Evolutionary conservation across 2,113 vertebrate genomes (phyloP).

Genomic region (Petrocephalus microphthalmus): DNA sequence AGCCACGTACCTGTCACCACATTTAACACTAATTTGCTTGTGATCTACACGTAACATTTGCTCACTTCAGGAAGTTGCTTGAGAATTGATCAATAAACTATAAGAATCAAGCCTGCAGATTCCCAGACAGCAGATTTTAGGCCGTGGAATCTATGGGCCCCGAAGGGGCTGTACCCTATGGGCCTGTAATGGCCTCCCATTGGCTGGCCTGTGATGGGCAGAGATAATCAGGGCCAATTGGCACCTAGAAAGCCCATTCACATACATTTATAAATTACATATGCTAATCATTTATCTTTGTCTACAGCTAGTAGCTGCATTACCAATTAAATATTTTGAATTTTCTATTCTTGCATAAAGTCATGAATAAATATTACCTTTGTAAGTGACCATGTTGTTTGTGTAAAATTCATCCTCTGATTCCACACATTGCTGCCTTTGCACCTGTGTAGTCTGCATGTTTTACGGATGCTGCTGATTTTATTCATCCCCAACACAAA

Average conservation of each 20-base stretch:
- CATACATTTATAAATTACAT: neutral
- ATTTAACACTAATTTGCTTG: neutral
- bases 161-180: neutral
- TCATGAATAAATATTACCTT: neutral
- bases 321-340: neutral
- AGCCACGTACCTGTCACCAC: neutral
- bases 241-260: neutral
- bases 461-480: neutral
- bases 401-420: neutral
- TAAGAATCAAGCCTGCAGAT: neutral
- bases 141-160: neutral
- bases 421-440: neutral
- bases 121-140: neutral
- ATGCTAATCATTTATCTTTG: neutral
- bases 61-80: neutral
- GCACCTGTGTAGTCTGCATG: neutral
- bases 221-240: neutral
- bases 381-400: neutral
- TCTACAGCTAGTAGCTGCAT: neutral
- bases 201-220: neutral
- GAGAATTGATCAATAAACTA: neutral
- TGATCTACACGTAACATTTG: neutral
- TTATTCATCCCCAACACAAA: neutral
- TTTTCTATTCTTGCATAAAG: neutral
- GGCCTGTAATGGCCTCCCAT: neutral